Evolutionary conservation across 2,113 vertebrate genomes (phyloP), one percentile per base, ranked within the genome.

Genomic region (Quiscalus mexicanus): DNA sequence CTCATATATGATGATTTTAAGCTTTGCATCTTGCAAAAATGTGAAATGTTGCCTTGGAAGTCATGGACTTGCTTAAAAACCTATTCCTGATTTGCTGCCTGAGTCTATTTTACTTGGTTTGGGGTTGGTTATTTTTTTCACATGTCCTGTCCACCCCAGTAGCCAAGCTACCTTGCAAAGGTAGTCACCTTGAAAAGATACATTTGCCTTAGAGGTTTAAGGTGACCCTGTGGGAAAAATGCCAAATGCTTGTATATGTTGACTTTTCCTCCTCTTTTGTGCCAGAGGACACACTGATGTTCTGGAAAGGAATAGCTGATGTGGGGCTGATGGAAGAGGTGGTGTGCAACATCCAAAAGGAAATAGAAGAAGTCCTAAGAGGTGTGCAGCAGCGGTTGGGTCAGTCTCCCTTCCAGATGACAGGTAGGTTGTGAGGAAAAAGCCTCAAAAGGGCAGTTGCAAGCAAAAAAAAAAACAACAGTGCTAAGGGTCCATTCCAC

Each of bases 321-420:
- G 98, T 99, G 15, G 99, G 99, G 27, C 97, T 99, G 96, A 99
- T 99, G 98, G 98, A 98, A 58, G 98, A 99, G 73, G 99, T 99
- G 19, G 98, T 99, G 76, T 99, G 98, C 96, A 98, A 98, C 93
- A 98, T 99, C 93, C 99, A 99, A 95, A 98, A 98, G 78, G 99
- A 99, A 96, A 97, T 99, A 90, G 98, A 99, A 96, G 98, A 98
- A 71, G 98, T 99, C 71, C 96, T 99, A 16, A 97, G 97, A 95
- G 98, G 98, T 4, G 98, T 99, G 81, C 98, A 99, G 96, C 98
- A 98, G 92, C 97, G 98, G 85, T 97, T 98, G 77, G 97, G 98
- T 74, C 98, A 98, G 65, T 95, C 98, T 76, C 97, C 98, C 37
- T 98, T 99, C 94, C 99, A 98, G 96, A 98, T 99, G 84, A 98